Conservation (phyloP, 2,113 vertebrate species). For the Sclerurus mexicanus region DNA sequence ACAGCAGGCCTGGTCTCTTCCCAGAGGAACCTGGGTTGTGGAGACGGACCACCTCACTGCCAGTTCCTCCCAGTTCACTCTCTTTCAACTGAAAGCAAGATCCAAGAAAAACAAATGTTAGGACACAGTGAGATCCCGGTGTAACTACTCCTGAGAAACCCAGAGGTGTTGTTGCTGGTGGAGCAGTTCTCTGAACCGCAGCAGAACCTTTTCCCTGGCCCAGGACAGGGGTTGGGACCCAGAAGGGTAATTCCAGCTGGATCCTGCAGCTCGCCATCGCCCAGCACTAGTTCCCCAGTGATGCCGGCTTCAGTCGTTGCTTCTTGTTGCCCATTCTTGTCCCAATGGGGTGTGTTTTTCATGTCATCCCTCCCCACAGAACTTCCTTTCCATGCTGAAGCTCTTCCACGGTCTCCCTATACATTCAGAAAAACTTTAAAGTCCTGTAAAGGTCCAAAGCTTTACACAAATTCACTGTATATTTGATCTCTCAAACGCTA, state of each 20-base stretch:
- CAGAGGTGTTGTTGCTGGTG: neutral
- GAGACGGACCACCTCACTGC: neutral
- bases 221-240: neutral
- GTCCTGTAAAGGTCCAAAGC: neutral
- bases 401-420: neutral
- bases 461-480: neutral
- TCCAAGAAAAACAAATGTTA: neutral
- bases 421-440: neutral
- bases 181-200: neutral
- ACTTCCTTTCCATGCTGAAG: neutral
- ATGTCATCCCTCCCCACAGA: neutral
- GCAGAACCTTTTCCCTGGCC: neutral
- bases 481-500: neutral
- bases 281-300: neutral
- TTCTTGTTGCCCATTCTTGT: neutral
- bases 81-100: neutral
- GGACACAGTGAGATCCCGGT: rapidly evolving
- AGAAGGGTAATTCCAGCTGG: neutral
- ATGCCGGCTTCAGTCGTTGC: neutral
- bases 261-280: neutral
- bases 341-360: neutral
- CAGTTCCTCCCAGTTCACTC: neutral
- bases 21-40: neutral
- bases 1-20: neutral
- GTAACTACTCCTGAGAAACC: neutral